Evolutionary conservation across 2,797 vertebrate species (phyloP), one percentile per base, ranked within the genome.

Genomic region (Danio kyathit): DNA sequence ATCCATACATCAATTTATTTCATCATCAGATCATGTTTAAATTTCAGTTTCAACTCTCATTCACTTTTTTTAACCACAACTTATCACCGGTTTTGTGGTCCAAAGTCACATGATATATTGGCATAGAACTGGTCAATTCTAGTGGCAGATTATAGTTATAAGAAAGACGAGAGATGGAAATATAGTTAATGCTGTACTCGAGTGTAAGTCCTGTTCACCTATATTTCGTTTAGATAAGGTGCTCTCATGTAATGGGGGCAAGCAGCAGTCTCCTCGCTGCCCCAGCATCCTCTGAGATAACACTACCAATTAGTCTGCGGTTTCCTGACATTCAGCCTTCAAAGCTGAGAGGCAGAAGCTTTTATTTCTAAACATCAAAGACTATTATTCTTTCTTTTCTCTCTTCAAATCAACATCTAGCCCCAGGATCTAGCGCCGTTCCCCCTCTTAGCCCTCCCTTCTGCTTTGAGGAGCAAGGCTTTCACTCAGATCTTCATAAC

Each of bases 351-450:
- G 89, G 85, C 74, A 43, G 84, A 86, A 89, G 87, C 88, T 91
- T 93, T 92, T 90, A 89, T 93, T 92, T 79, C 71, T 77, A 70
- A 82, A 93, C 90, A 93, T 94, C 91, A 93, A 92, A 92, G 89
- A 54, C 79, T 86, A 87, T 89, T 89, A 90, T 93, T 92, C 86
- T 89, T 92, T 90, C 87, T 89, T 89, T 91, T 90, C 86, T 89
- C 83, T 86, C 84, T 90, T 92, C 86, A 91, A 92, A 92, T 91
- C 90, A 93, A 89, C 92, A 93, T 91, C 90, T 86, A 90, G 87
- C 89, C 91, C 69, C 74, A 90, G 91, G 91, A 91, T 91, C 87
- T 89, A 80, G 70, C 83, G 83, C 73, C 83, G 81, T 86, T 85
- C 80, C 60, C 76, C 52, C 48, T 14, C 69, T 43, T 14, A 69